These are phyloP conservation scores for Coecobrya sp. DNA, from an alignment of 2,888 invertebrate genomes.

Conservation along the genomic window DNA sequence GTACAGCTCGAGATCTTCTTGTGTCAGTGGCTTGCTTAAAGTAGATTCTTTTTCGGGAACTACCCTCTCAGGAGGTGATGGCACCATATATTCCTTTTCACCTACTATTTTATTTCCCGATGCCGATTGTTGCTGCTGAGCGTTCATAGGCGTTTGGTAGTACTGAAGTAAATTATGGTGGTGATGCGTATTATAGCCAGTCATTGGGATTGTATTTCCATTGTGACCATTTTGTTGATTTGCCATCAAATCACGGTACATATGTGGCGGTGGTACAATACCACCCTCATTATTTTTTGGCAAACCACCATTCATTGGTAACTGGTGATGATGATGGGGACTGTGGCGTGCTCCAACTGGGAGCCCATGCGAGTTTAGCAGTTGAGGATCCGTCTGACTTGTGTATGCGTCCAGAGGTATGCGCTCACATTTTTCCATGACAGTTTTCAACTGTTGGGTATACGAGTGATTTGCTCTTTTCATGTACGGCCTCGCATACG, in stretches of 20 bases:
- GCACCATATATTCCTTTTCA: conserved; percentile 91
- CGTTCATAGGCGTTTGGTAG: conserved; percentile 52
- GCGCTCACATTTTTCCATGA: conserved; percentile 91
- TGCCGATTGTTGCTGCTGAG: conserved; percentile 29
- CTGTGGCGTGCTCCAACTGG: conserved; percentile 36
- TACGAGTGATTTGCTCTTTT: conserved; percentile 90
- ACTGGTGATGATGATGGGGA: conserved; percentile 65
- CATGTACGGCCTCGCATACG: conserved; percentile 90
- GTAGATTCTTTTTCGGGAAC: conserved; percentile 78
- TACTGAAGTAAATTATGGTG: conserved; percentile 69
- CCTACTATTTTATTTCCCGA: conserved; percentile 39
- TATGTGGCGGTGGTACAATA: conserved; percentile 86
- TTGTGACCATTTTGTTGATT: conserved; percentile 77
- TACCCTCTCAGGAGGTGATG: conserved; percentile 92
- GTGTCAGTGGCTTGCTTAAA: conserved; percentile 89
- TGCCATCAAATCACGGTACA: conserved; percentile 88
- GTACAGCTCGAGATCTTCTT: conserved; percentile 92
- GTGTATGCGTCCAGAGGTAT: conserved; percentile 88
- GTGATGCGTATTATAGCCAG: conserved; percentile 58
- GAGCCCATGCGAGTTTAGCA: conserved; percentile 45
- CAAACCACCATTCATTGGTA: conserved; percentile 55
- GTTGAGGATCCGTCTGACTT: conserved; percentile 65
- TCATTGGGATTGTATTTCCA: conserved; percentile 12
- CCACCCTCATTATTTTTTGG: conserved; percentile 73
- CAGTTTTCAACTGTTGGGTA: conserved; percentile 91